Conservation (phyloP, 2,888 invertebrate genomes). For the Caenorhabditis auriculariae region DNA sequence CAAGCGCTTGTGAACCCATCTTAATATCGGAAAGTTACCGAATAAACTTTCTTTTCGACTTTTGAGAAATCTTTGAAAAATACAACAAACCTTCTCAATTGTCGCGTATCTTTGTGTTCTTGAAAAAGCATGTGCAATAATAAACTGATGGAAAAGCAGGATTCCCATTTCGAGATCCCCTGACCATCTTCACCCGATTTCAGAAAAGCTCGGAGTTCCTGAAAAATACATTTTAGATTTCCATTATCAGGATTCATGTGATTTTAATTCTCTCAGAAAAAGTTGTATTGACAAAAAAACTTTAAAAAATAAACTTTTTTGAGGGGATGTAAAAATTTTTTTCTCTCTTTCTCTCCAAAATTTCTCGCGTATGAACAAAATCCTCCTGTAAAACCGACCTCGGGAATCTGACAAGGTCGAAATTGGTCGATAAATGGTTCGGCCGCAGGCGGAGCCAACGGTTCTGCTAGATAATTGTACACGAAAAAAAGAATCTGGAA, state of each 20-base stretch:
- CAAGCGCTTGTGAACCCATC: constrained; percentile 61
- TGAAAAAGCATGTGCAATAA: constrained; percentile 60
- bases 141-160: constrained; percentile 41
- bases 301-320: too few species aligned
- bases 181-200: constrained; percentile 56
- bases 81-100: constrained; percentile 48
- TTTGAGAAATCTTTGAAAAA: not conserved
- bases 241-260: too few species aligned
- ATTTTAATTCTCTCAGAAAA: too few species aligned
- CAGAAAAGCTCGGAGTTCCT: constrained; percentile 54
- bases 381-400: constrained; percentile 32
- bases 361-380: too few species aligned
- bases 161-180: constrained; percentile 52
- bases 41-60: not conserved
- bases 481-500: constrained; percentile 25
- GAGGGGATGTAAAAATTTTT: too few species aligned
- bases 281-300: too few species aligned
- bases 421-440: constrained; percentile 50
- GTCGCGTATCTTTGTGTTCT: constrained; percentile 58
- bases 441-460: constrained; percentile 28
- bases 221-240: constrained; percentile 8
- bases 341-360: too few species aligned
- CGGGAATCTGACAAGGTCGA: constrained; percentile 48
- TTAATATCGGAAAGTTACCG: too few species aligned
- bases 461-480: constrained; percentile 42